Percentiles rank a stretch among this genome's conserved stretches.
Evolutionary conservation across 2,113 vertebrate species (phyloP).

Genomic region (Aegotheles bennettii): DNA sequence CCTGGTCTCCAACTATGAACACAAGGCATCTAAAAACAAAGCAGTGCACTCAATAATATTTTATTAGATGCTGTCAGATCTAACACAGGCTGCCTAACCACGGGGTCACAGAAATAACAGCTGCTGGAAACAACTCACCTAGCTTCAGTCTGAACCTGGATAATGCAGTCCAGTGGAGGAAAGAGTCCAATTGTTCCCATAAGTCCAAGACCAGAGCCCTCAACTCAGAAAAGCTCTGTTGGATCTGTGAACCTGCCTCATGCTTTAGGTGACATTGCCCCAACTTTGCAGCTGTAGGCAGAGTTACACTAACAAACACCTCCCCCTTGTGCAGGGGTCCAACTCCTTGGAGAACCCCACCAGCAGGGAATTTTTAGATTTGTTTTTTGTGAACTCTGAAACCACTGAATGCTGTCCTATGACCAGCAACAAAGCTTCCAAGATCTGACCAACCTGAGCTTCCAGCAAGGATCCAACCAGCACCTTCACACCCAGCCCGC

Average conservation of each 20-base stretch:
- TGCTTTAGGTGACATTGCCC: not conserved
- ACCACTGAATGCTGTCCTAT: not conserved
- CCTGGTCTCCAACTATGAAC: not conserved
- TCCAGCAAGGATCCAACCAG: not conserved
- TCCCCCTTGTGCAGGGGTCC: not conserved
- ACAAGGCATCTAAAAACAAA: not conserved
- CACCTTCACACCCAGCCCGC: fast-evolving
- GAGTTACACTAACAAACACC: not conserved
- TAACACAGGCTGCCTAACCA: not conserved
- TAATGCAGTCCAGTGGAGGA: fast-evolving
- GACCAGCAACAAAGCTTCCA: not conserved
- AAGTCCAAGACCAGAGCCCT: not conserved
- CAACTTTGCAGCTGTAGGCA: not conserved
- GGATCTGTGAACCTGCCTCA: not conserved
- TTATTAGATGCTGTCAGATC: not conserved
- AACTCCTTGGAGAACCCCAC: not conserved
- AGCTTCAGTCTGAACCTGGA: not conserved
- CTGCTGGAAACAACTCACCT: not conserved
- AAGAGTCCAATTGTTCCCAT: fast-evolving
- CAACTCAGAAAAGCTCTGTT: not conserved
- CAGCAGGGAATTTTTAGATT: not conserved
- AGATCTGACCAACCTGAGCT: fast-evolving
- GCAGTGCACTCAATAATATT: not conserved
- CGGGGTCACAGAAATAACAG: fast-evolving
- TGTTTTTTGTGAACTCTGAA: not conserved